Base-by-base conservation (phyloP, 2,113 vertebrate genomes). In the Meriones unguiculatus region DNA sequence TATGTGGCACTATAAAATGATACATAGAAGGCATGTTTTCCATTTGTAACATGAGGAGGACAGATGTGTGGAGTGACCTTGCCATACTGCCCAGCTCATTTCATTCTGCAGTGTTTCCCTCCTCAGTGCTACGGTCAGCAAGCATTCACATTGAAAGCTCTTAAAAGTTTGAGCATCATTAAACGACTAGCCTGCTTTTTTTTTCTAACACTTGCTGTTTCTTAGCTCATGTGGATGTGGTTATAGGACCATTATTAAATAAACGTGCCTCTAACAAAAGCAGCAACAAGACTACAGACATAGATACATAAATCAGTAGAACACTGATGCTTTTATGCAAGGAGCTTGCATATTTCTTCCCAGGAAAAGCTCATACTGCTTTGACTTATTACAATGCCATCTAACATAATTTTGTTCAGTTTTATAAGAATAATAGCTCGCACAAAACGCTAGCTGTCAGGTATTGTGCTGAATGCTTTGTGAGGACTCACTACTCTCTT, bases 381-480 rank as follows among this genome's bases (percentile, higher is more conserved):
- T 17, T 94, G 70, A 76, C 80, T 94, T 91, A 70, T 92, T 92
- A 67, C 17, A 92, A 72, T 80, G 38, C 17, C 54, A 59, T 46
- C 82, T 90, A 46, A 88, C 54, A 28, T 87, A 92, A 84, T 91
- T 91, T 91, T 92, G 28, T 24, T n/a, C 64, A 92, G 82, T 52
- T 93, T 22, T 15, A 11, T 80, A 17, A 35, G 52, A 13, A 65
- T 69, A 82, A 50, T 14, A 85, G 30, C 15, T 65, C 30, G 8
- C 38, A 46, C 35, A 81, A 46, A 72, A 50, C 65, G 35, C 38
- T 46, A 4, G 18, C 2, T 52, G 46, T 5, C 22, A 88, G 59
- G 17, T 62, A 41, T 85, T 69, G 28, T 86, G 46, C n/a, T 64
- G 77, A 64, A 35, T 81, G 24, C 52, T n/a, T 85, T 50, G 9